Base-by-base conservation (phyloP, 2,113 vertebrate species). In the Brachypteracias leptosomus region DNA sequence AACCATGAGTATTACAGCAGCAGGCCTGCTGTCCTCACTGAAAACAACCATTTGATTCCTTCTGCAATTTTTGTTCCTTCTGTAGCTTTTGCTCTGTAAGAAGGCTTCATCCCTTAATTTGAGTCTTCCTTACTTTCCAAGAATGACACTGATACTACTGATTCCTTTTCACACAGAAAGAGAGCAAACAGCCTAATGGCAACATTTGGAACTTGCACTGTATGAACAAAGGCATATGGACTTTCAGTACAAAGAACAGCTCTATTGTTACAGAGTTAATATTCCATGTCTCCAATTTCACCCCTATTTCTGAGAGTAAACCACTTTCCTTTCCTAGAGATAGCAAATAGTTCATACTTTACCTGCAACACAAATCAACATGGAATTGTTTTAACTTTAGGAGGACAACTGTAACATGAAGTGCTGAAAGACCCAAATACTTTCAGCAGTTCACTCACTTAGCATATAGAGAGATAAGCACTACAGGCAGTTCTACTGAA, bases 201-300 rank as follows among this genome's bases (percentile, higher is more conserved):
- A 78, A 36, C 28, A 59, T 51, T 3, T 63, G 33, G 31, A 82
- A 62, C 33, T 42, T 49, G 13, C 15, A 61, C 26, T 25, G 5
- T 10, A 42, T 11, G 63, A 79, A 71, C 0, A 2, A 82, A 17
- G 0, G 0, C 1, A 0, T 22, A 55, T 6, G 6, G 22, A 22
- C 29, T 61, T 79, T 10, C 25, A 35, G 38, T 22, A 57, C 1
- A 70, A 70, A 81, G 24, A 61, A 29, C 2, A n/a, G 21, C 67
- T 85, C 74, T 61, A 58, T 8, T 58, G 11, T 46, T 83, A 46
- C 1, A 84, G 10, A 90, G 11, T 11, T 68, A 55, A 51, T 55
- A 79, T 38, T 55, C 16, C 44, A 79, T 49, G 20, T n/a, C 38
- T 73, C 28, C 8, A 72, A 36, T 55, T 83, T 59, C 35, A 65